Evolutionary conservation across 2,888 invertebrate genomes (phyloP), one percentile per base, ranked within the genome.

Genomic region (Petrophora chlorosata): DNA sequence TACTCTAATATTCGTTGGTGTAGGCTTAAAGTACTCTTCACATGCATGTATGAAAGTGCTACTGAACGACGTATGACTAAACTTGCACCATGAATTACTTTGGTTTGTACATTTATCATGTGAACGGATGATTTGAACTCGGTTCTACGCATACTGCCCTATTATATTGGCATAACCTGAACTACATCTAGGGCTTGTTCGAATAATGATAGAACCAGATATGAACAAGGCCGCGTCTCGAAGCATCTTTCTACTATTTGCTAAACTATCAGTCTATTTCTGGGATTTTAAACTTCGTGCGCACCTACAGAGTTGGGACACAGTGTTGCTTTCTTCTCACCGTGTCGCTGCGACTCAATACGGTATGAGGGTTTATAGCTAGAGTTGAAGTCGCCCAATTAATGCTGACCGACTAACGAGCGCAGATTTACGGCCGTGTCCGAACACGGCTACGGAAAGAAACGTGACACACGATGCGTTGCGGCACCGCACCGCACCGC

Each of bases 311-410:
- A 5, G 5, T 19, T 19, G 5, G 25, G 33, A 47, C 34, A 34
- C 40, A 8, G 46, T 29, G 19, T 28, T 5, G 7, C 3, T 8
- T 13, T 8, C 7, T 7, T 13, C 8, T 7, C 1, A 16, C 26
- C 5, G 26, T 9, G 7, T 12, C 10, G 17, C 44, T 52, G 41
- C 32, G 47, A 14, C 17, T 28, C 14, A 32, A 42, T 65, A 63
- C 71, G 23, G 65, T 63, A 61, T 44, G 16, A 5, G 39, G 33
- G 30, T 45, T 35, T 43, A 43, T 32, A 19, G 41, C 44, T 46
- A 46, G 35, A 52, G 41, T 53, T 41, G 35, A 49, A 38, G 34
- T 15, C 32, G 48, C 47, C 45, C 48, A 57, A 48, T 53, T 53
- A 57, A 51, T 46, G 49, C 46, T 48, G 49, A 49, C 49, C 43